phyloP scores from a whole-genome alignment of 2,888 invertebrate genomes.

The Ceratothoa steindachneri region DNA sequence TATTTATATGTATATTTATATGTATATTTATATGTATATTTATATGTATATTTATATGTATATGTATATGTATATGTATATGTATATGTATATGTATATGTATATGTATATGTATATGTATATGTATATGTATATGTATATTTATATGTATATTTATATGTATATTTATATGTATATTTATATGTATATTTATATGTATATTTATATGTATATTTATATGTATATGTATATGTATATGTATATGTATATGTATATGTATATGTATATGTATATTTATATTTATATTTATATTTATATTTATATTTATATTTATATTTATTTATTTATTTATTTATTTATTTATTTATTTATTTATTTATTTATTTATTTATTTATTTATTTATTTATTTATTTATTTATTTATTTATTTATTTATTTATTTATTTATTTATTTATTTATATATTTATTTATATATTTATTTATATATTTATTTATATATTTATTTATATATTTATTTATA shows the following conservation, averaged over 20 bases:
- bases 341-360: neutral
- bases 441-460: constrained; percentile 8
- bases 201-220: constrained; percentile 11
- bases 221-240: constrained; percentile 23
- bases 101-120: neutral
- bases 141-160: constrained; percentile 15
- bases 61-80: constrained; percentile 16
- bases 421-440: constrained; percentile 2
- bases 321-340: too few species aligned
- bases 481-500: constrained; percentile 26
- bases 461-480: constrained; percentile 21
- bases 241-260: constrained; percentile 27
- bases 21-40: constrained; percentile 2
- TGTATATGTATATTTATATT: constrained; percentile 24
- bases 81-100: neutral
- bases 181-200: constrained; percentile 17
- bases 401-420: neutral
- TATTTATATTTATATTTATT: neutral
- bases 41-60: neutral
- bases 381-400: constrained; percentile 1
- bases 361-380: neutral
- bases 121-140: neutral
- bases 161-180: constrained; percentile 12
- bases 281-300: constrained; percentile 5
- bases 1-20: constrained; percentile 24